These are phyloP conservation scores for Platycnemis pennipes DNA, from an alignment of 2,888 invertebrate genomes.

Conservation along the genomic window DNA sequence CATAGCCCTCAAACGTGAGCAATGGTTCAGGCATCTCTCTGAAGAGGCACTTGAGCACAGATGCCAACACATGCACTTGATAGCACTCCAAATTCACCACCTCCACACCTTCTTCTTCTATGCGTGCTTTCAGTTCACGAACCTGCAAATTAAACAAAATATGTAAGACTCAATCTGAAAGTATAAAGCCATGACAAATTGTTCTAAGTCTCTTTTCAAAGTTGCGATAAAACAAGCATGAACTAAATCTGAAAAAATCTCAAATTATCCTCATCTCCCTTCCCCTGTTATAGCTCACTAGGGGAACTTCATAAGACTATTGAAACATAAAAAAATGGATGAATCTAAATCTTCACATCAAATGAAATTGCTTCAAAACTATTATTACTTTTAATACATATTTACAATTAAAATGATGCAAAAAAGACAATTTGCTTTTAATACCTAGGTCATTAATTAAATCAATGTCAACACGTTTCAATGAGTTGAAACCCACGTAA, in stretches of 20 bases:
- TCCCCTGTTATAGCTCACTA: too few relatives aligned
- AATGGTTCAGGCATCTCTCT: slow-evolving; percentile 96
- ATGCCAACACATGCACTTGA: slow-evolving; percentile 92
- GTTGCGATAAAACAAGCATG: neutral
- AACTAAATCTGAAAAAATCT: neutral
- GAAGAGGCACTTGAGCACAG: slow-evolving; percentile 93
- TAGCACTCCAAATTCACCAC: slow-evolving; percentile 88
- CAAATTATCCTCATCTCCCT: too few relatives aligned
- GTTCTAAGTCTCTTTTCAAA: neutral
- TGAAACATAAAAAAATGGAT: too few relatives aligned
- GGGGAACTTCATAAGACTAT: too few relatives aligned
- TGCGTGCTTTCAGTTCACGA: slow-evolving; percentile 86
- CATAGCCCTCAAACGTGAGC: slow-evolving; percentile 95
- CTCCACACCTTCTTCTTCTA: slow-evolving; percentile 88
- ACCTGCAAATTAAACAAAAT: slow-evolving; percentile 83
- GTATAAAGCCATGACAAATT: neutral
- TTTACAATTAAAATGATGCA: too few relatives aligned
- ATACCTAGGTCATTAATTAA: slow-evolving; percentile 69
- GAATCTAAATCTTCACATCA: too few relatives aligned
- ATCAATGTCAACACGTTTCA: neutral
- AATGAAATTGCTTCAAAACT: too few relatives aligned
- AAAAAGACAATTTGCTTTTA: too few relatives aligned
- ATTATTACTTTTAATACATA: too few relatives aligned
- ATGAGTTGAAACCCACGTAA: too few relatives aligned
- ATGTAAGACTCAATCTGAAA: neutral